Evolutionary conservation across 2,888 invertebrate species (phyloP).

Genomic region (Habroteleia sp.): DNA sequence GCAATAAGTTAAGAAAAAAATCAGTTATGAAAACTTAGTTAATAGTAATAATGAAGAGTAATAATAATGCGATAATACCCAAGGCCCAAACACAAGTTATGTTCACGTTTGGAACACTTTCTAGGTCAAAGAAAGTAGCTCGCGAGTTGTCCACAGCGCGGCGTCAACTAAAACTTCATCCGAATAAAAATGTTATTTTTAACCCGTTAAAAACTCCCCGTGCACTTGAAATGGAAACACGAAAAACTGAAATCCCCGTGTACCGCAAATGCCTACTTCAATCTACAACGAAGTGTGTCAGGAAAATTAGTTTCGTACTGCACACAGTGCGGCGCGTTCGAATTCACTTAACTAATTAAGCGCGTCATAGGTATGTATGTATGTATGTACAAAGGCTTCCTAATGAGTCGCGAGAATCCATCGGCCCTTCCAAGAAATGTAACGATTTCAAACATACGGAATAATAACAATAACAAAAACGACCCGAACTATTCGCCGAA

Average conservation of each 20-base stretch:
- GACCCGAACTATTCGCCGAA: too few relatives aligned
- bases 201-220: conserved; percentile 6
- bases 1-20: too few relatives aligned
- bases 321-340: conserved; percentile 20
- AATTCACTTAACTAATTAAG: conserved; percentile 58
- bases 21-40: too few relatives aligned
- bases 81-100: too few relatives aligned
- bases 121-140: conserved; percentile 47
- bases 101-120: conserved; percentile 13
- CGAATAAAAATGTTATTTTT: conserved; percentile 24
- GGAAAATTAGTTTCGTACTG: conserved; percentile 37
- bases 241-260: conserved; percentile 9
- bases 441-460: neutral
- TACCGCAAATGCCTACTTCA: neutral
- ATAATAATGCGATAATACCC: too few relatives aligned
- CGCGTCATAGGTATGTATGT: conserved; percentile 25
- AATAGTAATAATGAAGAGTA: too few relatives aligned
- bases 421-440: neutral
- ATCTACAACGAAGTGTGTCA: conserved; percentile 28
- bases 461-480: too few relatives aligned
- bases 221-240: neutral
- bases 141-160: neutral
- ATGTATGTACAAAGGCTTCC: conserved; percentile 45
- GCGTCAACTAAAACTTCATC: conserved; percentile 4
- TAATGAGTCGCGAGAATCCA: conserved; percentile 14